A percentile compares a stretch with the other conserved stretches of the same genome.
Conservation (phyloP, 1,140 invertebrate species). For the Pomacea maculata region DNA sequence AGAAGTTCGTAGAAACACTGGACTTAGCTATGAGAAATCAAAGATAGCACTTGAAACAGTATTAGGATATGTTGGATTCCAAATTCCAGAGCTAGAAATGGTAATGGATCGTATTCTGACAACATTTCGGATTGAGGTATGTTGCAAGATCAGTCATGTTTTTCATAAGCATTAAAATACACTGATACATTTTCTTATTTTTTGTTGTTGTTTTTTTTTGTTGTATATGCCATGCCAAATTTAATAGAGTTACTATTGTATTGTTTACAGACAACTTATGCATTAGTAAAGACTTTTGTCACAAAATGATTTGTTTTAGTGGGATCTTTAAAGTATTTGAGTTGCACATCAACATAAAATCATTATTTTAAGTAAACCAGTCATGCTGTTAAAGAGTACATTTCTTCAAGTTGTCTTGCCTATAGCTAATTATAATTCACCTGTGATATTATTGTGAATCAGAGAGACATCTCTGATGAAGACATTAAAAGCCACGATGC, state of each 20-base stretch:
- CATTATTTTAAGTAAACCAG: too few species aligned
- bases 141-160: background rate
- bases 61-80: conserved; percentile 65
- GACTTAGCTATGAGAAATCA: conserved; percentile 87
- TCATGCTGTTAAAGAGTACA: too few species aligned
- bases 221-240: too few species aligned
- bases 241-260: too few species aligned
- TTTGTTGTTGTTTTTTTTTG: background rate
- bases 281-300: too few species aligned
- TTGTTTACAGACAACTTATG: too few species aligned
- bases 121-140: conserved; percentile 43
- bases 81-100: conserved; percentile 43
- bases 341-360: too few species aligned
- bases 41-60: conserved; percentile 84
- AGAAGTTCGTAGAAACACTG: conserved; percentile 79
- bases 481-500: conserved; percentile 73
- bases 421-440: too few species aligned
- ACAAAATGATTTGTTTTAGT: too few species aligned
- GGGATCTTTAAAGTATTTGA: too few species aligned
- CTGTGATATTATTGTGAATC: background rate
- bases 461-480: conserved; percentile 28
- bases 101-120: conserved; percentile 49
- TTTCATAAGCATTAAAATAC: background rate
- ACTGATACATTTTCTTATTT: background rate
- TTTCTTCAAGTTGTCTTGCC: too few species aligned